Conservation (phyloP, 2,113 vertebrate genomes). For the Lipotes vexillifer region DNA sequence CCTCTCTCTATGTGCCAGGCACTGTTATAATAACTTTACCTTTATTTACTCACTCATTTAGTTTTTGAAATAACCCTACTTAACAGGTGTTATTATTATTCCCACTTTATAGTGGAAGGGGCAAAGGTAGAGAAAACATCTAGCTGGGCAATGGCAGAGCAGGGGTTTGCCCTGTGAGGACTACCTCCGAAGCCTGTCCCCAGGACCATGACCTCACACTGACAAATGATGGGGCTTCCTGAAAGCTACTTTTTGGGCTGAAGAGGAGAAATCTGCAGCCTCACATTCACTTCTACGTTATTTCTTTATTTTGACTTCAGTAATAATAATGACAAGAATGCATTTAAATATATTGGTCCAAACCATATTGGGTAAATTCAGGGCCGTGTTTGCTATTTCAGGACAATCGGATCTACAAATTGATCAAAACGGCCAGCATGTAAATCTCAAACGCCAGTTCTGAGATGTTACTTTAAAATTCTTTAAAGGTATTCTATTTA, state of each 20-base stretch:
- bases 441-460: neutral
- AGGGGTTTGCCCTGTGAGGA: neutral
- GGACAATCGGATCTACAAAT: neutral
- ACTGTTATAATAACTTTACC: neutral
- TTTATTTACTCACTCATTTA: neutral
- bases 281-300: neutral
- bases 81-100: neutral
- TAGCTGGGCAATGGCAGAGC: neutral
- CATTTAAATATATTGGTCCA: neutral
- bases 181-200: rapidly evolving
- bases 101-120: neutral
- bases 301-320: neutral
- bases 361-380: neutral
- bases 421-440: neutral
- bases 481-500: neutral
- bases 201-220: neutral
- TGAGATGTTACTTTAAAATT: neutral
- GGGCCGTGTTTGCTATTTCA: neutral
- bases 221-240: neutral
- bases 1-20: neutral
- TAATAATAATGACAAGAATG: neutral
- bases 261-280: neutral
- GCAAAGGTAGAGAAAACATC: neutral
- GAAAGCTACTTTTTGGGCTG: neutral
- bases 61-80: neutral